Evolutionary conservation across 2,113 vertebrate genomes (phyloP).

Genomic region (Capra hircus): DNA sequence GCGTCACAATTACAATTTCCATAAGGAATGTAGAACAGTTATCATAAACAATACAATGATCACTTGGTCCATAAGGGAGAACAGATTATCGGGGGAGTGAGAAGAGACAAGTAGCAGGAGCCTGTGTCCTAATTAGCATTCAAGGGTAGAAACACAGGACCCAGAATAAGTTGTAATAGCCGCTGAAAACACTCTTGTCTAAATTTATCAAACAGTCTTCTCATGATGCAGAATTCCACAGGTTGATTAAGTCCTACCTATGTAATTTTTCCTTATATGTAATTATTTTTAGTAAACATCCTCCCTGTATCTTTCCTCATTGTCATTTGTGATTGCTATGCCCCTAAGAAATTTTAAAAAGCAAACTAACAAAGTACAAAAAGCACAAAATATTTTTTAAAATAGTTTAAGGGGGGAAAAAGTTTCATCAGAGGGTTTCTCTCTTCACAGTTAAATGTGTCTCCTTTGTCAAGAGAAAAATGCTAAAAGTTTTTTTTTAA

Average conservation of each 20-base stretch:
- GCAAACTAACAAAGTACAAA: background rate
- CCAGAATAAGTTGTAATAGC: background rate
- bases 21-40: slow-evolving; percentile 52
- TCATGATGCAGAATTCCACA: background rate
- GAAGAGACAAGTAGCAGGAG: background rate
- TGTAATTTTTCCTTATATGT: background rate
- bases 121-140: slow-evolving; percentile 29
- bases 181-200: background rate
- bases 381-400: background rate
- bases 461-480: slow-evolving; percentile 41
- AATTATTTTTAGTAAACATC: slow-evolving; percentile 21
- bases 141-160: background rate
- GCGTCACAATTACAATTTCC: slow-evolving; percentile 55
- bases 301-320: background rate
- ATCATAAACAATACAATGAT: slow-evolving; percentile 51
- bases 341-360: background rate
- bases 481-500: background rate
- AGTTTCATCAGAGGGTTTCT: background rate
- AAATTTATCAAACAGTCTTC: background rate
- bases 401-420: background rate
- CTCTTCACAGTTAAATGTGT: background rate
- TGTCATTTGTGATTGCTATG: background rate
- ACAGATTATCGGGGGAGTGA: slow-evolving; percentile 21
- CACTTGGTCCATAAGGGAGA: slow-evolving; percentile 50
- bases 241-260: background rate